Conservation (phyloP, 2,113 vertebrate species). For the Tychaedon coryphoeus region DNA sequence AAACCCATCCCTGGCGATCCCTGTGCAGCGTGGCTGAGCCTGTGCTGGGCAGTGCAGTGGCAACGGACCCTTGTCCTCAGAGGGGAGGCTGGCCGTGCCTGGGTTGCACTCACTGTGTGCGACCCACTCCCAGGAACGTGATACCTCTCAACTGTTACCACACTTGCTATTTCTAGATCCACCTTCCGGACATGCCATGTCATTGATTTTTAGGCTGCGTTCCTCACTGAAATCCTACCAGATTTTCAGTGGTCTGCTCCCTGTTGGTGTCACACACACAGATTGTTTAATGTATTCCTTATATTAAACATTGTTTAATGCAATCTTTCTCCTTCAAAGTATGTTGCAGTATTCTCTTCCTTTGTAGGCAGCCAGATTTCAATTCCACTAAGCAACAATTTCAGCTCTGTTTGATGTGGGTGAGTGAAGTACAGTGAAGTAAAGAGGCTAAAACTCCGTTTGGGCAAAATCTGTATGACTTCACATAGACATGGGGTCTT, state of each 20-base stretch:
- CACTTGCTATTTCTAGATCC: background rate
- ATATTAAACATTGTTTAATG: background rate
- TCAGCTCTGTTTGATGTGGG: background rate
- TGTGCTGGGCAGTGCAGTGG: background rate
- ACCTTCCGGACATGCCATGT: background rate
- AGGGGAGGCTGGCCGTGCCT: background rate
- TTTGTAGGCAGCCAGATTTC: background rate
- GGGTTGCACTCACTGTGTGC: accelerated
- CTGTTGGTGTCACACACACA: background rate
- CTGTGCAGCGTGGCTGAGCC: background rate
- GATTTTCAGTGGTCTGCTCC: background rate
- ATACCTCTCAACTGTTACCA: background rate
- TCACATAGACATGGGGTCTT: background rate
- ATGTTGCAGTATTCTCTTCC: background rate
- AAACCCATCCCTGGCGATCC: background rate
- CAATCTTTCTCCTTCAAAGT: background rate
- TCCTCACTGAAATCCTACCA: background rate
- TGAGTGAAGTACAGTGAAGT: background rate
- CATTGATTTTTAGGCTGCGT: background rate
- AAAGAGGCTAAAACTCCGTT: background rate
- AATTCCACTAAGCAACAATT: background rate
- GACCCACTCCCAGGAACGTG: background rate
- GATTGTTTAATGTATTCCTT: background rate
- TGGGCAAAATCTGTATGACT: background rate
- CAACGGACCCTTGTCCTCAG: background rate